A percentile compares a stretch with the other conserved stretches of the same genome.
Evolutionary conservation across 2,797 vertebrate species (phyloP).

Genomic region (Malurus leucopterus): DNA sequence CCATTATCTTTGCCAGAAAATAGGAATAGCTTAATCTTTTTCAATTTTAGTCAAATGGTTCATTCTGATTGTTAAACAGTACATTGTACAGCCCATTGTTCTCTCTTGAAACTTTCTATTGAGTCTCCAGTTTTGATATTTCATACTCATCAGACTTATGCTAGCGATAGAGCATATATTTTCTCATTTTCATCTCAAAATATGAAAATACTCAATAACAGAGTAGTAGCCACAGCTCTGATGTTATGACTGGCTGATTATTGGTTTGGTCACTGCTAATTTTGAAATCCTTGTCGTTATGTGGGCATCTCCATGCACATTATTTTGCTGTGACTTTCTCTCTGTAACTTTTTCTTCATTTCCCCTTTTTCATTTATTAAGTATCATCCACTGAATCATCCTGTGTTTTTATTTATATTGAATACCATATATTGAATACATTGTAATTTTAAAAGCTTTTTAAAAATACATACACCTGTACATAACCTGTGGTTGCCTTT

Average conservation of each 20-base stretch:
- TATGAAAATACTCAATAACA: background rate
- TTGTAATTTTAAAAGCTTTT: background rate
- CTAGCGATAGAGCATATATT: background rate
- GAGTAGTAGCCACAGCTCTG: background rate
- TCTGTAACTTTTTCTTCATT: background rate
- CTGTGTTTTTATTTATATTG: background rate
- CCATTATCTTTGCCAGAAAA: conserved; percentile 55
- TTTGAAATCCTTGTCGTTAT: background rate
- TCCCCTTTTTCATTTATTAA: background rate
- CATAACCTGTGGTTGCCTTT: background rate
- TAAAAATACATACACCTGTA: background rate
- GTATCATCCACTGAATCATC: background rate
- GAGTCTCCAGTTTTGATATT: background rate
- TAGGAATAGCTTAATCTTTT: conserved; percentile 19
- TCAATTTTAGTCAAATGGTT: conserved; percentile 36
- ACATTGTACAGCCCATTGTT: background rate
- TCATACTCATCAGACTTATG: background rate
- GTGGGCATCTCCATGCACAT: background rate
- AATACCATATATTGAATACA: background rate
- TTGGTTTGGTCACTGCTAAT: background rate
- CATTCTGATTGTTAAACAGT: conserved; percentile 30
- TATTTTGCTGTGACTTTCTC: background rate
- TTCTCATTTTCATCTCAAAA: background rate
- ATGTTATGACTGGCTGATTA: background rate
- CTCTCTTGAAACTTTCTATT: background rate